phyloP scores from a whole-genome alignment of 2,797 vertebrate genomes.

The Phylloscopus collybita region DNA sequence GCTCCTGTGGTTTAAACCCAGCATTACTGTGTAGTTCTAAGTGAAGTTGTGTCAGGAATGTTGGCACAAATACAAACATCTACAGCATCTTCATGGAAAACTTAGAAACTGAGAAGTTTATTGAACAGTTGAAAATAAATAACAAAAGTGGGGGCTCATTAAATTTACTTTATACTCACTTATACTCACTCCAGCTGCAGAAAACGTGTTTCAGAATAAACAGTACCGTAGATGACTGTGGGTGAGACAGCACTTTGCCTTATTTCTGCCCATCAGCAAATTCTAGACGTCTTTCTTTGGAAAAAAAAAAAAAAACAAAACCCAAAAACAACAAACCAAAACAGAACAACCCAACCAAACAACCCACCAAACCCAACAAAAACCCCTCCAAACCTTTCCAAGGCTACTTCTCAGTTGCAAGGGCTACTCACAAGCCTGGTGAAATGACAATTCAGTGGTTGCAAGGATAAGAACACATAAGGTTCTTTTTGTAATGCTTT shows the following conservation, averaged over 20 bases:
- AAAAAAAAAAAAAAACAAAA: background rate
- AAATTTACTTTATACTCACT: background rate
- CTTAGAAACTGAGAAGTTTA: background rate
- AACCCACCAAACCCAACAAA: background rate
- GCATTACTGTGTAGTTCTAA: fast-evolving
- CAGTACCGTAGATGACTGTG: background rate
- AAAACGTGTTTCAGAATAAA: background rate
- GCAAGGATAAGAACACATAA: background rate
- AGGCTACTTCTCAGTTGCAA: background rate
- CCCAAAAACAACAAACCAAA: too few relatives aligned
- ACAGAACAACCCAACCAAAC: too few relatives aligned
- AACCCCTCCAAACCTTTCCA: background rate
- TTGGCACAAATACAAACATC: background rate
- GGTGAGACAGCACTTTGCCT: background rate
- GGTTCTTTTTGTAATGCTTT: background rate
- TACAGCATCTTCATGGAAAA: background rate
- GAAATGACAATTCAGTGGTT: background rate
- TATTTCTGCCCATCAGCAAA: background rate
- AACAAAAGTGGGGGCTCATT: background rate
- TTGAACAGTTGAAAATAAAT: conserved; percentile 33
- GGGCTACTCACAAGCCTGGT: background rate
- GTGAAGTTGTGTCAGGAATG: fast-evolving
- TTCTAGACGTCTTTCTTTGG: background rate
- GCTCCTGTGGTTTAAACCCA: background rate
- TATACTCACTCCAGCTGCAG: background rate